Base-by-base conservation (phyloP, 2,797 vertebrate species). In the Onychomys arenicola region DNA sequence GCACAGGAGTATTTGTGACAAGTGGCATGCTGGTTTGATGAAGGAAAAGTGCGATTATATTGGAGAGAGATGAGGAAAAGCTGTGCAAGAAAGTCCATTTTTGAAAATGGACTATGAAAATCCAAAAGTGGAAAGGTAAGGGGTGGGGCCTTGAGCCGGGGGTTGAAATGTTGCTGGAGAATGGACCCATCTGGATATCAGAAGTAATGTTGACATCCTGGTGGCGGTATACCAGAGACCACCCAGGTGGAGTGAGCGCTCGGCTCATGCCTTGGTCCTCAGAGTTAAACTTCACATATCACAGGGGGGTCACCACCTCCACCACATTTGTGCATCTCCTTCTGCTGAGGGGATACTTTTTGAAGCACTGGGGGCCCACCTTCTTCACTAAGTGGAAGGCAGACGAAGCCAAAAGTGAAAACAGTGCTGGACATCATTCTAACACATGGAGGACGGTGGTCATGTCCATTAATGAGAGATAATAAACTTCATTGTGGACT, bases 331-430 rank as follows among this genome's bases (percentile, higher is more conserved):
- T 46, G 11, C 6, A 16, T 57, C 57, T 37, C 13, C 78, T 84
- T 37, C 76, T 88, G 34, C 83, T 84, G 59, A 90, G 93, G 40
- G 40, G 34, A 40, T 32, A 16, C 57, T 49, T 63, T 16, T 40
- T 0, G 2, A 89, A 92, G 52, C 34, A 40, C 77, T 52, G 14
- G 49, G 40, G 25, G 82, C 78, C 21, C 76, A 16, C 27, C 40
- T 46, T 27, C 83, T 80, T 87, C 90, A 65, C 43, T 55, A 87
- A 19, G 21, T 40, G 75, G 65, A 73, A 88, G 52, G 29, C 46
- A 71, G 84, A 88, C 52, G 92, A 92, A 84, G 43, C 40, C 52
- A 75, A 59, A 89, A 78, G 61, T 92, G 43, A 91, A 89, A 80
- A 57, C 34, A 75, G 73, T 75, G 85, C 37, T 75, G 61, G 61